phyloP scores from a whole-genome alignment of 64 coral and sea anemone genomes.

The Catalaphyllia jardinei region DNA sequence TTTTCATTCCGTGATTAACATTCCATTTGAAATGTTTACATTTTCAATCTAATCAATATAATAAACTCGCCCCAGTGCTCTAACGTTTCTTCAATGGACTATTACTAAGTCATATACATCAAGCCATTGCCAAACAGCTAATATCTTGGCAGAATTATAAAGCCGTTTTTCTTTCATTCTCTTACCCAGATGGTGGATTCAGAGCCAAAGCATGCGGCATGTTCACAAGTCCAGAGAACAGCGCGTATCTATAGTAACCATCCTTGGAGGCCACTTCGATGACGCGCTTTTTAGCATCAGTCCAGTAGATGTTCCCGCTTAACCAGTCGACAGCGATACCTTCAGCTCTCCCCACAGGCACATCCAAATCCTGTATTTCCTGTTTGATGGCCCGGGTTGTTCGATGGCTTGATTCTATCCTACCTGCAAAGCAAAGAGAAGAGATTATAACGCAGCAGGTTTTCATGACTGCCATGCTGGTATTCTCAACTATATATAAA shows the following conservation, averaged over 20 bases:
- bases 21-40: no score
- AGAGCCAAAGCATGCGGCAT: conserved; percentile 49
- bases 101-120: no score
- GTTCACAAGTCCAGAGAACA: conserved; percentile 31
- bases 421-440: background rate
- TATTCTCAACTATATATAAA: no score
- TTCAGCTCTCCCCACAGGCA: conserved; percentile 32
- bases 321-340: conserved; percentile 65
- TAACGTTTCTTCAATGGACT: no score
- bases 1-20: no score
- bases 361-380: conserved; percentile 49
- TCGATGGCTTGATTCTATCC: background rate
- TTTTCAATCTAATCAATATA: no score
- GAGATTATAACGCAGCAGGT: background rate
- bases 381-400: conserved; percentile 11
- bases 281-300: conserved; percentile 38
- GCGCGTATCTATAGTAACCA: conserved; percentile 57
- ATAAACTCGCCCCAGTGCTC: no score
- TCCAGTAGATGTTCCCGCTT: conserved; percentile 64
- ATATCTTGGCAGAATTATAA: no score
- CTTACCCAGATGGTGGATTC: conserved; percentile 38
- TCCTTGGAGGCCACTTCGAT: conserved; percentile 55
- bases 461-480: background rate
- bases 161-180: background rate
- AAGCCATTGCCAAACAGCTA: no score